Conservation (phyloP, 2,113 vertebrate species). For the Cryptoleucopteryx plumbea region DNA sequence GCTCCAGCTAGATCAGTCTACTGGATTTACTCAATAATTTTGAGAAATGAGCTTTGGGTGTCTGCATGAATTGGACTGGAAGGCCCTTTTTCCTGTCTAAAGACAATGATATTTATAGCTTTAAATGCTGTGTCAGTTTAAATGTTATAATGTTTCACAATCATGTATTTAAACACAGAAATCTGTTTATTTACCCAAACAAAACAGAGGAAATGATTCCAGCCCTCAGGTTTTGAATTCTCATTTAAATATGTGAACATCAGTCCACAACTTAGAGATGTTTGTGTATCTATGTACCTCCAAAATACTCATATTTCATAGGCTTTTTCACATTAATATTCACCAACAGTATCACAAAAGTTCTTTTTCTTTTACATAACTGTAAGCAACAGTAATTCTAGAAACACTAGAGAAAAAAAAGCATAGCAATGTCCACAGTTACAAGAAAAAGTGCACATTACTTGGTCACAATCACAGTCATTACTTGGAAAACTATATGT, state of each 20-base stretch:
- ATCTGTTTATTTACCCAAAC: conserved; percentile 86
- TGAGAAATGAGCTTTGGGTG: not conserved
- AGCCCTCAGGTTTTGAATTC: conserved; percentile 80
- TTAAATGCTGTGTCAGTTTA: not conserved
- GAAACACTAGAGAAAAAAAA: conserved; percentile 86
- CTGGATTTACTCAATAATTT: not conserved
- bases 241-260: conserved; percentile 80
- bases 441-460: conserved; percentile 90
- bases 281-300: conserved; percentile 80
- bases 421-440: conserved; percentile 87
- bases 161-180: conserved; percentile 80
- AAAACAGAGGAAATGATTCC: conserved; percentile 82
- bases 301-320: conserved; percentile 86
- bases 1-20: not conserved
- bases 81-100: not conserved
- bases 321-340: conserved; percentile 86
- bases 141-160: conserved; percentile 64
- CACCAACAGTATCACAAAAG: conserved; percentile 91
- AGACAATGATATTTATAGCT: not conserved
- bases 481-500: conserved; percentile 85
- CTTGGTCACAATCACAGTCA: conserved; percentile 88
- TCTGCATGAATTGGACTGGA: not conserved
- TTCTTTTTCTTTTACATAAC: conserved; percentile 76
- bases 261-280: conserved; percentile 76
- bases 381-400: conserved; percentile 86